These are phyloP conservation scores for Setophaga petechia DNA, from an alignment of 2,113 vertebrate species.

Conservation along the genomic window DNA sequence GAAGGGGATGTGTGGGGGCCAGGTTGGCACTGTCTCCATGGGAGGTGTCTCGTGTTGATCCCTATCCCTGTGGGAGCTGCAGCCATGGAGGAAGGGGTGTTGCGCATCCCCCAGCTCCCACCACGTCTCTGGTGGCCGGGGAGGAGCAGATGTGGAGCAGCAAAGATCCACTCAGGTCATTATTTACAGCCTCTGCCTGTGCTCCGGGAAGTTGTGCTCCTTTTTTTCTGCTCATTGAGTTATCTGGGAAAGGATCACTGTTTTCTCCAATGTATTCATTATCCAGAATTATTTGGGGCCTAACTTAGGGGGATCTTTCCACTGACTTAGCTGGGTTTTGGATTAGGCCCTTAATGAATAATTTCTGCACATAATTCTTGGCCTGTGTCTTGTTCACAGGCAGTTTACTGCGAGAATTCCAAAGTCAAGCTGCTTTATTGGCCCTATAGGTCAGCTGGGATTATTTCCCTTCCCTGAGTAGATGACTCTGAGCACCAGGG, in stretches of 20 bases:
- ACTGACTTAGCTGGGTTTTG: conserved; percentile 59
- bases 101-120: neutral
- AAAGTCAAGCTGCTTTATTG: conserved; percentile 69
- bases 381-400: conserved; percentile 64
- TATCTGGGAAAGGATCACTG: conserved; percentile 34
- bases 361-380: conserved; percentile 70
- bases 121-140: fast-evolving
- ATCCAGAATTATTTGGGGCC: conserved; percentile 65
- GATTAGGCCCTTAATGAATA: conserved; percentile 68
- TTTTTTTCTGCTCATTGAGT: conserved; percentile 7
- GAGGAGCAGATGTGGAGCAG: neutral
- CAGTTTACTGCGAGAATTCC: conserved; percentile 69
- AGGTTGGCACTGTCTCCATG: fast-evolving
- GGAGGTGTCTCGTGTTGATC: neutral
- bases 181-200: neutral
- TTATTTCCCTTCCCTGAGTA: conserved; percentile 60
- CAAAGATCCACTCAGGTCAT: neutral
- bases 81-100: neutral
- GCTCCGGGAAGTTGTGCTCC: neutral
- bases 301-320: conserved; percentile 51
- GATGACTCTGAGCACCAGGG: conserved; percentile 49
- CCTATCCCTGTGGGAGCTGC: neutral
- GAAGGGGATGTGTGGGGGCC: neutral
- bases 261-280: conserved; percentile 69
- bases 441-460: conserved; percentile 53